Evolutionary conservation across 1,140 invertebrate species (phyloP).

Genomic region (Formica exsecta): DNA sequence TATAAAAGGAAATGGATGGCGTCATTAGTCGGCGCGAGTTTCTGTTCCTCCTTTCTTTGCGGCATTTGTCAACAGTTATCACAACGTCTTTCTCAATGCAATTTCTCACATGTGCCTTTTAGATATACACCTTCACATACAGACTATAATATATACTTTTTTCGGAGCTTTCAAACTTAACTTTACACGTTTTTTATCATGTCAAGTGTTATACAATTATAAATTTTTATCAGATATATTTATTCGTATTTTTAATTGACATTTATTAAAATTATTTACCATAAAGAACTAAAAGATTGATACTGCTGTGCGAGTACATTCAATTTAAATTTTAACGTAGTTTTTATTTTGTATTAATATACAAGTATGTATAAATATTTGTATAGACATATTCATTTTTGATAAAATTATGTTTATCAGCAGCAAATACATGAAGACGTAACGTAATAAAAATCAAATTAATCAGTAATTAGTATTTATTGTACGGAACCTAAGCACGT

Average conservation of each 20-base stretch:
- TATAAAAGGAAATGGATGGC: slow-evolving; percentile 74
- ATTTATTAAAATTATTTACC: slow-evolving; percentile 11
- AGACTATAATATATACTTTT: neutral
- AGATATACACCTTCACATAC: neutral
- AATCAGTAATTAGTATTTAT: neutral
- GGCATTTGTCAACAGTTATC: slow-evolving; percentile 73
- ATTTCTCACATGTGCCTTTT: slow-evolving; percentile 58
- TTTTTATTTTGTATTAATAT: slow-evolving; percentile 73
- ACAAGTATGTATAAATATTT: slow-evolving; percentile 79
- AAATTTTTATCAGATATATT: neutral
- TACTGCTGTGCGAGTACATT: slow-evolving; percentile 76
- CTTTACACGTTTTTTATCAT: neutral
- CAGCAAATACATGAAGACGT: neutral
- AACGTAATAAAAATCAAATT: neutral
- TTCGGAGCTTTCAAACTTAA: neutral
- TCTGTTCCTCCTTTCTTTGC: slow-evolving; percentile 53
- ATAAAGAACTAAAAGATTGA: slow-evolving; percentile 59
- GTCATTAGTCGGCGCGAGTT: slow-evolving; percentile 72
- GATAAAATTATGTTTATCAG: neutral
- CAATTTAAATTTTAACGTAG: slow-evolving; percentile 82
- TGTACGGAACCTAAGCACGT: neutral
- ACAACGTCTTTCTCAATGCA: slow-evolving; percentile 70
- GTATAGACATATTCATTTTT: neutral
- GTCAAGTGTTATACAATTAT: neutral
- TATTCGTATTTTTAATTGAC: neutral